Percentiles rank a stretch among this genome's conserved stretches.
phyloP scores from a whole-genome alignment of 2,113 vertebrate species.

The Choloepus hoffmanni region DNA sequence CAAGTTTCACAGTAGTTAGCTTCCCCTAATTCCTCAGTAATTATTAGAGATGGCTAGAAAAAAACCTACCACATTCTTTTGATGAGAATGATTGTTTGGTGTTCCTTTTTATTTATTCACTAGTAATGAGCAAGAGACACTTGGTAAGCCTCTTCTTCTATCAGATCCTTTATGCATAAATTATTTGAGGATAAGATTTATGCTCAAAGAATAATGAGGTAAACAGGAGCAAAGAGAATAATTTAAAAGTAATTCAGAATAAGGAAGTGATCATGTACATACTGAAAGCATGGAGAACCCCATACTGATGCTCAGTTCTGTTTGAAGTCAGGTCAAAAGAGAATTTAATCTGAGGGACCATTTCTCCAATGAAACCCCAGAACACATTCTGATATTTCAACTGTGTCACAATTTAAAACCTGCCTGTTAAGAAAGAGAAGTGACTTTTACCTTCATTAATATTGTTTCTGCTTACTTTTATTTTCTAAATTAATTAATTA shows the following conservation, averaged over 20 bases:
- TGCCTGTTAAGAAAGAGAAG: neutral
- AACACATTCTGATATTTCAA: conserved; percentile 41
- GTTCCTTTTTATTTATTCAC: conserved; percentile 79
- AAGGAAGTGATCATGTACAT: conserved; percentile 65
- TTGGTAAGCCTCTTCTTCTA: conserved; percentile 65
- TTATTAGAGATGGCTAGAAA: conserved; percentile 70
- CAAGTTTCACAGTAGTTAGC: conserved; percentile 68
- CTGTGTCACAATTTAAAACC: neutral
- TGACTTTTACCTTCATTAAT: neutral
- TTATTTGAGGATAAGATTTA: conserved; percentile 80
- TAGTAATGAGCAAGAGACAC: conserved; percentile 78
- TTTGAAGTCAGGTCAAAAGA: conserved; percentile 70
- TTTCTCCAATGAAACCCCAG: conserved; percentile 5
- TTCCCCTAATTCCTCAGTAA: conserved; percentile 74
- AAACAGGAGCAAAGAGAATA: conserved; percentile 80
- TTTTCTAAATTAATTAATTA: conserved; percentile 53
- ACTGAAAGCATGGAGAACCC: conserved; percentile 3
- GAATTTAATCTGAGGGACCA: conserved; percentile 45
- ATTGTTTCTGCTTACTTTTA: conserved; percentile 45
- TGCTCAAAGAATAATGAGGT: conserved; percentile 78
- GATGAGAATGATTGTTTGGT: conserved; percentile 75
- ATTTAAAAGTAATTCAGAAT: conserved; percentile 76
- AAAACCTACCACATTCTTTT: conserved; percentile 63
- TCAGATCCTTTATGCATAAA: conserved; percentile 73
- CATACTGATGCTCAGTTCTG: conserved; percentile 19